phyloP scores from a whole-genome alignment of 2,797 vertebrate species.

The Lerista edwardsae region DNA sequence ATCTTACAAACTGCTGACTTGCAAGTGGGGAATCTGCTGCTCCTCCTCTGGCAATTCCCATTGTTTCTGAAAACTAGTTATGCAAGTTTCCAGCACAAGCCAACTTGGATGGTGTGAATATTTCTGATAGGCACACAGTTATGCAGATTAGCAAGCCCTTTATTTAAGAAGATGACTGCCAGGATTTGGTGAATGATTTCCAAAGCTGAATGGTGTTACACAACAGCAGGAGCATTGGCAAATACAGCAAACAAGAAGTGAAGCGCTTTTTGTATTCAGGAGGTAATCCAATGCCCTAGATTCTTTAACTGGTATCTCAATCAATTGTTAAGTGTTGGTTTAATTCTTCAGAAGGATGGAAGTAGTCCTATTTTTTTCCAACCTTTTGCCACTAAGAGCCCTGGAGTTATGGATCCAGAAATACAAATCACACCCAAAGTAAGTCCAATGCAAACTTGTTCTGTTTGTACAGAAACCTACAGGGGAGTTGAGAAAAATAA shows the following conservation, averaged over 20 bases:
- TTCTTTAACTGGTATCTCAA: neutral
- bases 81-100: neutral
- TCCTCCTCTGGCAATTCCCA: conserved; percentile 38
- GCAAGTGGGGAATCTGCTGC: conserved; percentile 31
- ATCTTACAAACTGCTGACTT: neutral
- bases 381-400: too few relatives aligned
- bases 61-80: conserved; percentile 3
- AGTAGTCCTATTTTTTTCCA: conserved; percentile 3
- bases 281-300: neutral
- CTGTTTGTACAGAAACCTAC: neutral
- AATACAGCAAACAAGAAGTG: conserved; percentile 32
- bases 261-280: neutral
- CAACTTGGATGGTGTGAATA: neutral
- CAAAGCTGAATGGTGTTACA: conserved; percentile 2
- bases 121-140: neutral
- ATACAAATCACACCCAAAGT: neutral
- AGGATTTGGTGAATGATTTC: conserved; percentile 37
- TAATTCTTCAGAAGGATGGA: neutral
- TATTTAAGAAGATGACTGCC: conserved; percentile 16
- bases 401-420: neutral
- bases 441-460: neutral
- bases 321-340: neutral
- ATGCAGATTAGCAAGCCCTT: neutral
- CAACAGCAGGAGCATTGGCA: conserved; percentile 8
- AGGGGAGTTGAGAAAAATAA: neutral